Evolutionary conservation across 1,140 invertebrate species (phyloP).

Genomic region (Drosophila lowei): DNA sequence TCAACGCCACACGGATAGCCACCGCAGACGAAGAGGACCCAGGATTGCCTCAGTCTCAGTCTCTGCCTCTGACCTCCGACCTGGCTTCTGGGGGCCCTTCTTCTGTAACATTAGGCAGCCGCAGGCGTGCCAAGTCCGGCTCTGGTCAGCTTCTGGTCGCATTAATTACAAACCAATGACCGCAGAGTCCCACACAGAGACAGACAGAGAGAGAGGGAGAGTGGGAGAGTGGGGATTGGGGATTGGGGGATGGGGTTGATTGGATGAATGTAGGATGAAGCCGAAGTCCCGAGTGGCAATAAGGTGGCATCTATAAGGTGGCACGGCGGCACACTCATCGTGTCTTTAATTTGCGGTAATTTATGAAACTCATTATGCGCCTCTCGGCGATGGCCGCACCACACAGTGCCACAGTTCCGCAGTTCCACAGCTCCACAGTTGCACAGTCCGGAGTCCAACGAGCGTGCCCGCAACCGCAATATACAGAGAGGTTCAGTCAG

Average conservation of each 20-base stretch:
- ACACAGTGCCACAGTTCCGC: neutral
- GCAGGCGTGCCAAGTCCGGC: conserved; percentile 58
- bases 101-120: conserved; percentile 54
- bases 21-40: conserved; percentile 23
- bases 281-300: neutral
- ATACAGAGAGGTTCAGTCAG: conserved; percentile 25
- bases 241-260: no score
- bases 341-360: conserved; percentile 78
- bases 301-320: conserved; percentile 8
- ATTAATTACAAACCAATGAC: conserved; percentile 80
- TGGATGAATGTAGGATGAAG: no score
- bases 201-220: conserved; percentile 18
- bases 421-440: no score
- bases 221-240: neutral
- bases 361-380: conserved; percentile 76
- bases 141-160: conserved; percentile 58
- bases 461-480: conserved; percentile 55
- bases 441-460: conserved; percentile 35
- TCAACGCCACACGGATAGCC: conserved; percentile 26
- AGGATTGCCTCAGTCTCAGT: neutral
- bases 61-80: neutral
- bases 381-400: neutral
- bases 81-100: neutral
- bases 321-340: conserved; percentile 30
- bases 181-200: conserved; percentile 37